Evolutionary conservation across 1,140 invertebrate genomes (phyloP), one percentile per base, ranked within the genome.

Genomic region (Akabosia matsudoensis): DNA sequence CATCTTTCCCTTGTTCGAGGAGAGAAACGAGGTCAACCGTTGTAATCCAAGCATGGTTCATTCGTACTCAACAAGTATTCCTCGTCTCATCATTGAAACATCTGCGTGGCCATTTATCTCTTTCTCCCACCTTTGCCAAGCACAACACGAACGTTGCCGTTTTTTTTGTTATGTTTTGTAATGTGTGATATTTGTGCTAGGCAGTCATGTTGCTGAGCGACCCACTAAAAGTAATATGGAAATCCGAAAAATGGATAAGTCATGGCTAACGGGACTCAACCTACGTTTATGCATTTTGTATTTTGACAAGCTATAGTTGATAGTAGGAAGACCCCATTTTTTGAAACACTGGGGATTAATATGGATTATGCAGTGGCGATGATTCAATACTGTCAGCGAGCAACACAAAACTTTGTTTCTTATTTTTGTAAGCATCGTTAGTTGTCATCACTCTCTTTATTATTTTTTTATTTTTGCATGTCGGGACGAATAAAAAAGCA

Each of bases 221-320:
- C 61, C 28, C 30, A 22, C 24, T 67, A 67, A 31, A 67, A 22
- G 28, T 7, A 67, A 67, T 67, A 67, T 67, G 61, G 61, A 67
- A 67, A 67, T 67, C 61, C 61, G 61, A 67, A 67, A 67, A 67
- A 67, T 67, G 61, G 61, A 67, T 67, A 67, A 67, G 61, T 67
- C 61, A 67, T 67, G 61, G 61, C 61, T 67, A 67, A 67, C 61
- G 61, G 61, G 61, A 67, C 61, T 67, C 61, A 13, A 13, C 28
- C 61, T 67, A 67, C 61, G 24, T 67, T 30, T 30, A 31, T 24
- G 24, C 24, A 61, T 24, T 14, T 61, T 61, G n/a, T 61, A 14
- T 61, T 3, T 61, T n/a, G n/a, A n/a, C n/a, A n/a, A 61, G 24
- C 54, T 24, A 14, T 7, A 61, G 13, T n/a, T n/a, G n/a, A n/a